These are phyloP conservation scores for Orientallactaga bullata DNA, from an alignment of 2,113 vertebrate genomes.

Conservation along the genomic window DNA sequence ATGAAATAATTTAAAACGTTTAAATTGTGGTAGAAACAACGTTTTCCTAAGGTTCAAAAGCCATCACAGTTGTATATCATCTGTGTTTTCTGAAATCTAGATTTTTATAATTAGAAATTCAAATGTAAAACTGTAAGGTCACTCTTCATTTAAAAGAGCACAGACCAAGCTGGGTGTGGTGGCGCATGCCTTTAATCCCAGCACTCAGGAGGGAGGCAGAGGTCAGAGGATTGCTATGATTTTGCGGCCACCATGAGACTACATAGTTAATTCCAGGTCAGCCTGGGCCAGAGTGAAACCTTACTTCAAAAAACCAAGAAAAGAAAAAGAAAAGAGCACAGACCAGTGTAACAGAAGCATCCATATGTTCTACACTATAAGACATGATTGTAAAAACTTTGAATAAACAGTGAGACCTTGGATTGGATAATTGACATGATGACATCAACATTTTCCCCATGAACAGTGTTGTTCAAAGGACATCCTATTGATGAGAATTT, in stretches of 20 bases:
- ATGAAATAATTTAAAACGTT: neutral
- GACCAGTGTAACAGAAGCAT: neutral
- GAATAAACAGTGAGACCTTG: neutral
- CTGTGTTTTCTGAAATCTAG: slow-evolving; percentile 63
- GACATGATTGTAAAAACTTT: neutral
- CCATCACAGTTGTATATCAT: slow-evolving; percentile 39
- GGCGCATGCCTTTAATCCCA: no score
- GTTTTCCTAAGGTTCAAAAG: slow-evolving; percentile 18
- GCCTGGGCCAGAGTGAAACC: no score
- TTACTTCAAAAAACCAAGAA: no score
- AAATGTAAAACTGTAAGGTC: slow-evolving; percentile 27
- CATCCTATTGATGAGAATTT: neutral
- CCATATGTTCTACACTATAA: neutral
- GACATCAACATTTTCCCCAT: neutral
- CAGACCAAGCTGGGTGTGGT: no score
- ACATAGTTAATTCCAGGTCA: no score
- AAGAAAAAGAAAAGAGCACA: neutral
- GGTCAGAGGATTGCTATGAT: no score
- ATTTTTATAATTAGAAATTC: slow-evolving; percentile 63
- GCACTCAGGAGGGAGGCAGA: no score
- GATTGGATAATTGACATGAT: slow-evolving; percentile 9
- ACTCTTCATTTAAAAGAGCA: neutral
- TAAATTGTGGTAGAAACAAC: slow-evolving; percentile 52
- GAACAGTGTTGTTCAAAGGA: neutral
- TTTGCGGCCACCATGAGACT: no score